Evolutionary conservation across 2,797 vertebrate genomes (phyloP).

Genomic region (Cheracebus regulus): DNA sequence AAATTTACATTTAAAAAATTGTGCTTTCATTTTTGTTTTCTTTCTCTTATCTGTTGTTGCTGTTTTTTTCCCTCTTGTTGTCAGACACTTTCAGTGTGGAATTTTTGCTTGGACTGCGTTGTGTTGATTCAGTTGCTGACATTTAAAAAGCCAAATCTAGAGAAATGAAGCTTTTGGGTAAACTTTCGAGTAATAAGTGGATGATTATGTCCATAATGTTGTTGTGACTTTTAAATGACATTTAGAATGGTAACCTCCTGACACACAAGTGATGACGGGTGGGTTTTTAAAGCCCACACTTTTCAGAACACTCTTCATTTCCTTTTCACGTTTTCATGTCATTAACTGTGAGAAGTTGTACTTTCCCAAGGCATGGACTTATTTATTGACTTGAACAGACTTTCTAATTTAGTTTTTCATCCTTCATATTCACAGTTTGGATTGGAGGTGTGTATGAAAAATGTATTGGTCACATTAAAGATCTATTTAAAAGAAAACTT

Average conservation of each 20-base stretch:
- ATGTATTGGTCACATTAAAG: slow-evolving; percentile 67
- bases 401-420: slow-evolving; percentile 68
- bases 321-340: slow-evolving; percentile 50
- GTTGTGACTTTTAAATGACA: slow-evolving; percentile 45
- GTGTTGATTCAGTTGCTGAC: slow-evolving; percentile 48
- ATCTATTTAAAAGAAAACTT: slow-evolving; percentile 68
- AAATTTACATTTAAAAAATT: background rate
- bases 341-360: slow-evolving; percentile 55
- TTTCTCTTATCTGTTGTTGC: background rate
- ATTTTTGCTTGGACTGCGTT: slow-evolving; percentile 39
- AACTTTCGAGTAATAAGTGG: slow-evolving; percentile 24
- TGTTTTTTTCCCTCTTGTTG: background rate
- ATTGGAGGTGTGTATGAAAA: slow-evolving; percentile 67
- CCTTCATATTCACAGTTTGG: slow-evolving; percentile 64
- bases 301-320: slow-evolving; percentile 43
- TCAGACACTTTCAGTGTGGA: slow-evolving; percentile 38
- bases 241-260: slow-evolving; percentile 1
- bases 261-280: slow-evolving; percentile 1
- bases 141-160: slow-evolving; percentile 52
- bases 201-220: slow-evolving; percentile 9
- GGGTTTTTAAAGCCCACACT: background rate
- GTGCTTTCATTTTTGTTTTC: slow-evolving; percentile 2
- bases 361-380: slow-evolving; percentile 59
- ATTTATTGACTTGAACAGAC: slow-evolving; percentile 67
- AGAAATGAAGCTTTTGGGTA: slow-evolving; percentile 31